Evolutionary conservation across 2,797 vertebrate species (phyloP).

Genomic region (Oreortyx pictus): DNA sequence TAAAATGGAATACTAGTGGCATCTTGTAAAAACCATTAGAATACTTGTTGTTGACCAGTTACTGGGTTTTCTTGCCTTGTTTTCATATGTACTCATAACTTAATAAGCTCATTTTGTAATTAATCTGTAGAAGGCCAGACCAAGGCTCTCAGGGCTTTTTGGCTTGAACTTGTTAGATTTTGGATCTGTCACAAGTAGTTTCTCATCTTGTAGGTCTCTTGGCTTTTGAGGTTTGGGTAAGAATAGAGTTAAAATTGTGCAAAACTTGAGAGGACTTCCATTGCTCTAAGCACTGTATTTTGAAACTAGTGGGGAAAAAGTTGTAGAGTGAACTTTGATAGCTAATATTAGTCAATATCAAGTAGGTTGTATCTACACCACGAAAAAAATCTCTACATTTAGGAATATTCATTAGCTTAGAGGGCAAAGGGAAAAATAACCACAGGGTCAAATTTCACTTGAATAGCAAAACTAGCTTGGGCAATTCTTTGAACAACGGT

Average conservation of each 20-base stretch:
- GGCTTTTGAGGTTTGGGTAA: background rate
- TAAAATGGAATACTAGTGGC: background rate
- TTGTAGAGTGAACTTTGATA: background rate
- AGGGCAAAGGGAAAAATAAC: background rate
- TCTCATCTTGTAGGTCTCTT: background rate
- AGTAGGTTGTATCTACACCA: background rate
- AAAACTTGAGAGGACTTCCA: background rate
- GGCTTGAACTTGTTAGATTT: background rate
- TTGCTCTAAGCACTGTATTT: background rate
- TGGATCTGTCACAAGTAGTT: background rate
- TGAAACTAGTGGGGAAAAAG: background rate
- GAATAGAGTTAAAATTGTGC: background rate
- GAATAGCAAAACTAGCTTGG: background rate
- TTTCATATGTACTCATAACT: background rate
- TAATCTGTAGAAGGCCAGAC: background rate
- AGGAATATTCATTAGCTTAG: background rate
- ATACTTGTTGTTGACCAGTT: background rate
- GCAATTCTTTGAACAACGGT: background rate
- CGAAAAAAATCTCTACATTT: background rate
- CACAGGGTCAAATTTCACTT: background rate
- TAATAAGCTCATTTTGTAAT: background rate
- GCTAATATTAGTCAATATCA: background rate
- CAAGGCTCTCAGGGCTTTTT: background rate
- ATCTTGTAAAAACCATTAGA: background rate
- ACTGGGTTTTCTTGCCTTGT: background rate